These are phyloP conservation scores for Phylloscopus trochilus DNA, from an alignment of 2,113 vertebrate species.

Conservation along the genomic window DNA sequence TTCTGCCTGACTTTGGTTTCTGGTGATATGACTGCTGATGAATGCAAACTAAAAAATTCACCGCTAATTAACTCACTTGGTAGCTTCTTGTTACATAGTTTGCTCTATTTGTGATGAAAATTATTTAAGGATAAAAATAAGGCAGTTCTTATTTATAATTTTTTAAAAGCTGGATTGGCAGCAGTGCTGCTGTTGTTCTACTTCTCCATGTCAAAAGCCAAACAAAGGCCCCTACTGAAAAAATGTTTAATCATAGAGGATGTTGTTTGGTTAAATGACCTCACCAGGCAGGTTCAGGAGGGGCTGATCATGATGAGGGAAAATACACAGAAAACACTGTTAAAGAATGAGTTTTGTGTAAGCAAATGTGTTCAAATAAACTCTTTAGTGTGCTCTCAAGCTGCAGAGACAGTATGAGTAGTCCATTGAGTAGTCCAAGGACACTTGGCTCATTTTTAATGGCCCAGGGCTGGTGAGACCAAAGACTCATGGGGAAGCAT, in stretches of 20 bases:
- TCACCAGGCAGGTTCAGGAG: neutral
- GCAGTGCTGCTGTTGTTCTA: neutral
- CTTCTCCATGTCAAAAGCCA: neutral
- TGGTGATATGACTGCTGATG: neutral
- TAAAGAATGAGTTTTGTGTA: neutral
- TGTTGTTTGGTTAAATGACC: neutral
- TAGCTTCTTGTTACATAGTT: neutral
- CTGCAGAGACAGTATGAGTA: neutral
- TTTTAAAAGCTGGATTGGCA: neutral
- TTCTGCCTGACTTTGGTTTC: neutral
- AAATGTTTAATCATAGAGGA: neutral
- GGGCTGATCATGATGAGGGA: neutral
- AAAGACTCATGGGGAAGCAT: rapidly evolving
- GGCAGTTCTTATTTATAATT: neutral
- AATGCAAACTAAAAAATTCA: neutral
- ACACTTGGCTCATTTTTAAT: rapidly evolving
- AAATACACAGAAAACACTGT: neutral
- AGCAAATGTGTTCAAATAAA: neutral
- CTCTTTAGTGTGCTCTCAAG: neutral
- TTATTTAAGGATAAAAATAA: neutral
- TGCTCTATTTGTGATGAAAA: neutral
- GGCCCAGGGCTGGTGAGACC: neutral
- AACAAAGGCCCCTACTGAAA: neutral
- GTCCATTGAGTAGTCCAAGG: neutral
- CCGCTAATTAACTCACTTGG: neutral